Evolutionary conservation across 64 coral and sea anemone genomes (phyloP), one percentile per base, ranked within the genome.

Genomic region (Actinia equina): DNA sequence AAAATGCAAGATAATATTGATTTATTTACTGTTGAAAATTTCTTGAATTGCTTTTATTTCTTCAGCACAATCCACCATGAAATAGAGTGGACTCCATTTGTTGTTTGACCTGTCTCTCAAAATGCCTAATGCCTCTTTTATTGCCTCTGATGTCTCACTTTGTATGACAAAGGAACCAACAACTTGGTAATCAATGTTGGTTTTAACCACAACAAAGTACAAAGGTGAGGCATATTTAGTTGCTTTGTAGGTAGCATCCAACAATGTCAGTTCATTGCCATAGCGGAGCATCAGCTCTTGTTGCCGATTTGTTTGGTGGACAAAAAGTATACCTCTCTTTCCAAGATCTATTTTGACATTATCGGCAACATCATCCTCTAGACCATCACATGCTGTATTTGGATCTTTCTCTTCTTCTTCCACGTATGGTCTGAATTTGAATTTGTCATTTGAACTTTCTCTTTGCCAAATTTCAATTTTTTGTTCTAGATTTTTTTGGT

Each of bases 241-340:
- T 17, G 90, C 87, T 87, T 83, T 92, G 77, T 92, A 92, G 55
- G 90, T 92, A n/a, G 90, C 90, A 83, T 88, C 90, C 30, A 85
- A 59, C 27, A 90, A 52, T 49, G 37, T 46, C 17, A 90, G 41
- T 69, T 90, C 82, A 85, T 90, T 85, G 7, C 82, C 82, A 77
- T 90, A 90, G 63, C 89, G 81, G 17, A 44, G 25, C 81, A 90
- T 71, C 60, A 90, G 69, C 52, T 84, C 52, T 37, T 62, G 63
- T 58, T 90, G 82, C 63, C 64, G 71, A 41, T 84, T 44, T 53
- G 89, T 76, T 53, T 88, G 87, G 55, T 88, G 87, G 55, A 81
- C 76, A 80, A 88, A 88, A 53, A 88, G 51, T 7, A 88, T 49
- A 7, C 77, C 77, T 41, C 79, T 49, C 27, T 60, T 74, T 52